Conservation (phyloP, 2,797 vertebrate species). For the Manis crassicaudata region DNA sequence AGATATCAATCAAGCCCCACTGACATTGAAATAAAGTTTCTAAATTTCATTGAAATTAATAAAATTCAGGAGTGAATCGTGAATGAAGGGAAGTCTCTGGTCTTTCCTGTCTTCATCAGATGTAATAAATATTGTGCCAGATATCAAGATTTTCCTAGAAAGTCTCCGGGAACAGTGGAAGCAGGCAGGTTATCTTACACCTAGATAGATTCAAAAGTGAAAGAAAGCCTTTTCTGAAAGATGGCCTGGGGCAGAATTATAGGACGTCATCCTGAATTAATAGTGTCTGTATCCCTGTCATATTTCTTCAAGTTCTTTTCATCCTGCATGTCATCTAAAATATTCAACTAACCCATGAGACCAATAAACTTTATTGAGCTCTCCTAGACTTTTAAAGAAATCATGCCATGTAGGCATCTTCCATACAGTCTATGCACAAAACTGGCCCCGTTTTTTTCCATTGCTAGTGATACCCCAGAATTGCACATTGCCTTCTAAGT, state of each 20-base stretch:
- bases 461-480: not conserved
- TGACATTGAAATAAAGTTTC: constrained; percentile 31
- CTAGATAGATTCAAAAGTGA: not conserved
- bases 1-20: not conserved
- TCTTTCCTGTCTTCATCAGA: constrained; percentile 50
- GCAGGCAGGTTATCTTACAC: not conserved
- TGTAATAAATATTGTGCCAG: constrained; percentile 49
- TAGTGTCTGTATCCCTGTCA: not conserved
- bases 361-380: not conserved
- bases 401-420: not conserved
- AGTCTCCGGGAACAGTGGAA: not conserved
- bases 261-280: not conserved
- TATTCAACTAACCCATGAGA: not conserved
- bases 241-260: not conserved
- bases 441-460: not conserved
- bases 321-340: not conserved
- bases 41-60: constrained; percentile 44
- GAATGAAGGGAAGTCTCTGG: constrained; percentile 27
- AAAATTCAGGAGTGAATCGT: constrained; percentile 14
- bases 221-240: not conserved
- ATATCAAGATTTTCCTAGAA: constrained; percentile 62
- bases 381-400: not conserved
- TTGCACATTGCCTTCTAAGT: not conserved
- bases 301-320: not conserved
- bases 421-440: not conserved